Evolutionary conservation across 2,797 vertebrate genomes (phyloP).

Genomic region (Naso thynnoides): DNA sequence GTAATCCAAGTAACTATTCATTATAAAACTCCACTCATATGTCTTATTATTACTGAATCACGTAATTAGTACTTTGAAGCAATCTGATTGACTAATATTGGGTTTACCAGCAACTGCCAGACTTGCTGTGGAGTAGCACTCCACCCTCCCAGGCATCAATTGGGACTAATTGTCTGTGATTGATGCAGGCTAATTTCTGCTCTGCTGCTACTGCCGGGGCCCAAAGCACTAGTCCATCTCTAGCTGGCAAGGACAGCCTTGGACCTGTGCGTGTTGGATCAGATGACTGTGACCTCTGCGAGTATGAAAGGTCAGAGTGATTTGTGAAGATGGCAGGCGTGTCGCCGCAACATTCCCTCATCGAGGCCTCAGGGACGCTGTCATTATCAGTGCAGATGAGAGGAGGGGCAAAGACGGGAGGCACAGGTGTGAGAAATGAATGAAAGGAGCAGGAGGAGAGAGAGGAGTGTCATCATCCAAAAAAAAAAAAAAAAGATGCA

Average conservation of each 20-base stretch:
- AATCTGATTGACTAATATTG: conserved; percentile 58
- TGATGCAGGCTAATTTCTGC: conserved; percentile 62
- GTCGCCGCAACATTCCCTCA: conserved; percentile 13
- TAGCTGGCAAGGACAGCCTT: conserved; percentile 25
- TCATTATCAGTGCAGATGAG: conserved; percentile 41
- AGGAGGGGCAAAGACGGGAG: not conserved
- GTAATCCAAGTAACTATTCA: conserved; percentile 25
- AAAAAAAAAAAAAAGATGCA: conserved; percentile 1
- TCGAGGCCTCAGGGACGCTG: conserved; percentile 41
- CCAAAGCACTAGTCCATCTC: conserved; percentile 34
- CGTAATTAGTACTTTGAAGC: conserved; percentile 40
- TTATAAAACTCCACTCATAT: conserved; percentile 18
- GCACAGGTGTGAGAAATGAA: conserved; percentile 16
- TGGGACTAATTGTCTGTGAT: conserved; percentile 73
- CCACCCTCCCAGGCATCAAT: conserved; percentile 51
- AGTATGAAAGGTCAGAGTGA: conserved; percentile 71
- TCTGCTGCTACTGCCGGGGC: conserved; percentile 37
- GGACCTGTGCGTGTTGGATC: conserved; percentile 34
- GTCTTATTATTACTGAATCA: conserved; percentile 34
- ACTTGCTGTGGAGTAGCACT: conserved; percentile 36
- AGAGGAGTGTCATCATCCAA: not conserved
- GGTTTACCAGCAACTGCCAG: conserved; percentile 49
- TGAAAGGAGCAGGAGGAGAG: not conserved
- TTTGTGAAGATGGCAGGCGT: conserved; percentile 74
- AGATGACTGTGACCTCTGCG: conserved; percentile 53